A percentile compares a stretch with the other conserved stretches of the same genome.
phyloP scores from a whole-genome alignment of 1,140 invertebrate species.

The Choristoneura fumiferana region DNA sequence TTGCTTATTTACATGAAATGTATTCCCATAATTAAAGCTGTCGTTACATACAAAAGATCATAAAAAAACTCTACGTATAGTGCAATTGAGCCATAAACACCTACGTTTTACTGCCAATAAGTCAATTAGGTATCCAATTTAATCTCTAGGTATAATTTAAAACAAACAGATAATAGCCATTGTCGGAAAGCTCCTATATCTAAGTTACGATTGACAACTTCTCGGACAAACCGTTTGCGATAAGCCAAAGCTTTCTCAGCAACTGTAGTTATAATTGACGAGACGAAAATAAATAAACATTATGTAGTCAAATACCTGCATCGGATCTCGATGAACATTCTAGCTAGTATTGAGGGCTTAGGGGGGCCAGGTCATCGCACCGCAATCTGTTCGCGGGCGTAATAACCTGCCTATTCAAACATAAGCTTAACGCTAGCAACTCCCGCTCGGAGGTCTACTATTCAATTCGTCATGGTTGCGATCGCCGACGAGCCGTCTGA shows the following conservation, averaged over 20 bases:
- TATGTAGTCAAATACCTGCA: conserved; percentile 13
- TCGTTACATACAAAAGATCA: not conserved
- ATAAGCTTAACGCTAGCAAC: not conserved
- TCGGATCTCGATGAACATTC: conserved; percentile 18
- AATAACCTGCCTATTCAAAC: conserved; percentile 31
- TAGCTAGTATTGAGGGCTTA: conserved; percentile 3
- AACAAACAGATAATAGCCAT: not conserved
- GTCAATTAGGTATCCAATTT: not conserved
- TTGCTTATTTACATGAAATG: not conserved
- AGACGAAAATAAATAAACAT: conserved; percentile 17
- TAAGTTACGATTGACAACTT: conserved; percentile 7
- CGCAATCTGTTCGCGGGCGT: conserved; percentile 39
- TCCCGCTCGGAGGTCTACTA: conserved; percentile 24
- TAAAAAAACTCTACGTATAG: not conserved
- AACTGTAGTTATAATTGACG: not conserved
- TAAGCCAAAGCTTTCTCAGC: not conserved
- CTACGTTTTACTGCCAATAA: not conserved
- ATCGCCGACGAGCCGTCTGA: conserved; percentile 52
- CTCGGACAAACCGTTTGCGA: not conserved
- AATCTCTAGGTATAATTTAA: not conserved
- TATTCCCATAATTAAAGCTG: not conserved
- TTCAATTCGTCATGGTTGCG: conserved; percentile 43
- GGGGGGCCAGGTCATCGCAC: conserved; percentile 39
- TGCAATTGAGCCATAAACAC: not conserved
- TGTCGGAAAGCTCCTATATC: not conserved